These are phyloP conservation scores for Nudaria mundana DNA, from an alignment of 2,888 invertebrate genomes.

Conservation along the genomic window DNA sequence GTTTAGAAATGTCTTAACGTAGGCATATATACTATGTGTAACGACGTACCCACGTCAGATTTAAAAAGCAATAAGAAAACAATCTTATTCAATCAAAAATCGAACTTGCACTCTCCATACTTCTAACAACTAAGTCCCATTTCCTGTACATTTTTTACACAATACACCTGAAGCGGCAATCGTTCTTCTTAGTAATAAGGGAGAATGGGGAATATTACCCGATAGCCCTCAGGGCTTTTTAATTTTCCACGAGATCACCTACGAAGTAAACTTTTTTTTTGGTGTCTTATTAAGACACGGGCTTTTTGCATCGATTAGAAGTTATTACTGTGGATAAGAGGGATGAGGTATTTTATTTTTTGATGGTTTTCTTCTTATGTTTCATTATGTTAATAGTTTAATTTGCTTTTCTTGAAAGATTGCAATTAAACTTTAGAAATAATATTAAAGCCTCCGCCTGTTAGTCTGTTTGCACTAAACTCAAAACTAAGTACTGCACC, in stretches of 20 bases:
- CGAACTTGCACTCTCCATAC: constrained; percentile 23
- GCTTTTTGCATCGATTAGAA: constrained; percentile 31
- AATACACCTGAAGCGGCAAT: constrained; percentile 65
- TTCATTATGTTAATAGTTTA: not conserved
- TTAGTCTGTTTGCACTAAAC: no score
- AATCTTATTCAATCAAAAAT: constrained; percentile 19
- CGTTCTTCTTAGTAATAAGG: constrained; percentile 58
- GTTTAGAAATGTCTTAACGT: no score
- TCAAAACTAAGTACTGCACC: no score
- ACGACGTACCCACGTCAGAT: not conserved
- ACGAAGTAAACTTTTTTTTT: constrained; percentile 46
- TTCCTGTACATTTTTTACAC: constrained; percentile 29
- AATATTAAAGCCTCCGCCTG: no score
- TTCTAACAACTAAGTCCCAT: constrained; percentile 15
- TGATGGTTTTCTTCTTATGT: not conserved
- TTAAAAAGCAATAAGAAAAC: not conserved
- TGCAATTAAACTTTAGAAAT: no score
- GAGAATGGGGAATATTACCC: constrained; percentile 71
- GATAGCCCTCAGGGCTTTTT: constrained; percentile 76
- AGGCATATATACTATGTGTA: not conserved
- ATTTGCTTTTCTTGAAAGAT: no score
- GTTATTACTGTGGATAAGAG: constrained; percentile 22
- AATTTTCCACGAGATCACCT: constrained; percentile 77
- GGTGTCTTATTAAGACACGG: constrained; percentile 35
- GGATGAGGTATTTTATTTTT: not conserved